Conservation (phyloP, 2,113 vertebrate species). For the Sylvilagus bachmani region DNA sequence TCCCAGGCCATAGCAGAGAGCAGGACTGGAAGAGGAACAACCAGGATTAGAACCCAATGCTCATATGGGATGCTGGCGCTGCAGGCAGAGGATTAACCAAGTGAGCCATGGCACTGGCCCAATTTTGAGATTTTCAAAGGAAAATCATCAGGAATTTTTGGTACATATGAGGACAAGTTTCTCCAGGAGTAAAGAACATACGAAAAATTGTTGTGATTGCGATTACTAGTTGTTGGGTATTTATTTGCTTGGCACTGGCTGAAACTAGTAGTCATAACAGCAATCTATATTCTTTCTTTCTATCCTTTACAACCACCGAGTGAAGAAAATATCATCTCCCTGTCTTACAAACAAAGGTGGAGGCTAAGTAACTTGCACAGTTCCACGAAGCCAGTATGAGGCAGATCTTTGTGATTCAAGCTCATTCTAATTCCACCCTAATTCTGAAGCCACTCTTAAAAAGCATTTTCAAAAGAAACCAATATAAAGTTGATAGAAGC, state of each 20-base stretch:
- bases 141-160: background rate
- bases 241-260: background rate
- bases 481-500: background rate
- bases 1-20: too few species aligned
- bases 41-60: too few species aligned
- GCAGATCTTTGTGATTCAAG: background rate
- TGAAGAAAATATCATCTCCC: background rate
- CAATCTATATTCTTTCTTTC: background rate
- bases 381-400: background rate
- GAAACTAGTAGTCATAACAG: background rate
- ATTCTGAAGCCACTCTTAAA: background rate
- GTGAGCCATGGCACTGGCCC: too few species aligned
- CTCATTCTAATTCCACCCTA: background rate
- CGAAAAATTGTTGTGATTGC: background rate
- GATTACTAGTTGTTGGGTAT: background rate
- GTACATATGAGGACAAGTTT: background rate
- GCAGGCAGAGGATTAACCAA: too few species aligned
- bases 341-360: background rate
- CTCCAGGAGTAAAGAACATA: background rate
- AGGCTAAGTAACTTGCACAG: background rate
- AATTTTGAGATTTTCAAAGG: too few species aligned
- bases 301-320: background rate
- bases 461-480: background rate
- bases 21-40: too few species aligned
- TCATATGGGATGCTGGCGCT: too few species aligned